Conservation (phyloP, 2,797 vertebrate species). For the Crocodylus rhombifer region DNA sequence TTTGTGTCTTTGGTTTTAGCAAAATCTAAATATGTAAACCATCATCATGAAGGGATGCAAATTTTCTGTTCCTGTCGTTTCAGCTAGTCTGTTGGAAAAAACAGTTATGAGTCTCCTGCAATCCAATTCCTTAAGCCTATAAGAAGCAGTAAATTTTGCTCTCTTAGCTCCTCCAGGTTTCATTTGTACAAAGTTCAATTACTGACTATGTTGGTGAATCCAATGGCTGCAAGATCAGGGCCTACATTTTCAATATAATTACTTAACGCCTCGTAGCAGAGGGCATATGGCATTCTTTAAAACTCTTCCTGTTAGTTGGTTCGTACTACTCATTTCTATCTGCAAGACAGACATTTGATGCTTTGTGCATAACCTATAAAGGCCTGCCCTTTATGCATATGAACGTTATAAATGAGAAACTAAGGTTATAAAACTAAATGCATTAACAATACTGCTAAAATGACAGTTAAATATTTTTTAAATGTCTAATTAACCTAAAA, state of each 20-base stretch:
- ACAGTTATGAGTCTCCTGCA: background rate
- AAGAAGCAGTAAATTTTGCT: background rate
- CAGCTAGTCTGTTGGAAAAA: background rate
- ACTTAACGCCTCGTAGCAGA: constrained; percentile 31
- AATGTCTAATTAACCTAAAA: no score
- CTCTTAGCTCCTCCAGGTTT: constrained; percentile 11
- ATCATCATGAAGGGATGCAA: background rate
- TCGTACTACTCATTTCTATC: no score
- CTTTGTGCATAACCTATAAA: no score
- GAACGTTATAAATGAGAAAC: background rate
- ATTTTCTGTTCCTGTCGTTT: background rate
- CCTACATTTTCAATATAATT: constrained; percentile 11
- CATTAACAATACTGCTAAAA: background rate
- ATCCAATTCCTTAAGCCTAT: background rate
- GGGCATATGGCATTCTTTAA: constrained; percentile 15
- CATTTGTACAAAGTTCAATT: constrained; percentile 2
- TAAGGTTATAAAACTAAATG: background rate
- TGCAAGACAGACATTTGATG: no score
- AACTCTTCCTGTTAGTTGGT: background rate
- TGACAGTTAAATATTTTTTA: no score
- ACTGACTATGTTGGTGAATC: constrained; percentile 26
- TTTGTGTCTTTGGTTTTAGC: no score
- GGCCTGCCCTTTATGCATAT: background rate
- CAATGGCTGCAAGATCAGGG: constrained; percentile 35
- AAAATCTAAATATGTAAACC: no score